These are phyloP conservation scores for Beaufortia kweichowensis DNA, from an alignment of 2,113 vertebrate species.

Conservation along the genomic window DNA sequence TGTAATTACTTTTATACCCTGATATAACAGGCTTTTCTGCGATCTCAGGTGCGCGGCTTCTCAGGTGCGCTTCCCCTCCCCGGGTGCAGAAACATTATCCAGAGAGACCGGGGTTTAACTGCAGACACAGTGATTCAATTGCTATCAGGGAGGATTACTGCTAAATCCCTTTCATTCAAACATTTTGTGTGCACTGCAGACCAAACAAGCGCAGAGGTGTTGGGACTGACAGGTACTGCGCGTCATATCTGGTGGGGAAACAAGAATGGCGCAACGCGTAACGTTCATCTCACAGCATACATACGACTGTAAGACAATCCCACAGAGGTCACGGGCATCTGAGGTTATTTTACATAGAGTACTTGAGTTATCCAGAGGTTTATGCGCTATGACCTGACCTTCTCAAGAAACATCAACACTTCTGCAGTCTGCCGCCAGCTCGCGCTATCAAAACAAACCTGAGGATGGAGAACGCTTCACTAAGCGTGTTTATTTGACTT, in stretches of 20 bases:
- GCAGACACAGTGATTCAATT: slow-evolving; percentile 24
- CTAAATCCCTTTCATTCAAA: slow-evolving; percentile 47
- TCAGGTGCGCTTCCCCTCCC: slow-evolving; percentile 33
- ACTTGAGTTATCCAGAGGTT: background rate
- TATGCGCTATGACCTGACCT: background rate
- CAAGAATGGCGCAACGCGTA: background rate
- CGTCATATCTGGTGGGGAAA: slow-evolving; percentile 17
- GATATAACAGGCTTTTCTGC: slow-evolving; percentile 43
- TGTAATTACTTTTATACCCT: slow-evolving; percentile 46
- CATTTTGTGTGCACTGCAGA: slow-evolving; percentile 25
- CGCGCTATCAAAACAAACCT: slow-evolving; percentile 48
- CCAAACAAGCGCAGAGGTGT: slow-evolving; percentile 42
- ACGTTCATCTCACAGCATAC: background rate
- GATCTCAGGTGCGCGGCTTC: slow-evolving; percentile 11
- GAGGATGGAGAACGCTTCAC: slow-evolving; percentile 10
- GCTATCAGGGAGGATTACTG: slow-evolving; percentile 45
- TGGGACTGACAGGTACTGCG: slow-evolving; percentile 3
- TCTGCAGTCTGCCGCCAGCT: slow-evolving; percentile 41
- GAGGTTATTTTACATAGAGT: slow-evolving; percentile 15
- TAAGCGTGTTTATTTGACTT: slow-evolving; percentile 52
- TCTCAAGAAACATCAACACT: slow-evolving; percentile 34
- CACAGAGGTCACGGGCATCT: background rate
- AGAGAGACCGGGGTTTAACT: slow-evolving; percentile 21
- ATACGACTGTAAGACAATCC: background rate
- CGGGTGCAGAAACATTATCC: slow-evolving; percentile 32